Conservation (phyloP, 1,140 invertebrate genomes). For the Trichonephila inaurata region DNA sequence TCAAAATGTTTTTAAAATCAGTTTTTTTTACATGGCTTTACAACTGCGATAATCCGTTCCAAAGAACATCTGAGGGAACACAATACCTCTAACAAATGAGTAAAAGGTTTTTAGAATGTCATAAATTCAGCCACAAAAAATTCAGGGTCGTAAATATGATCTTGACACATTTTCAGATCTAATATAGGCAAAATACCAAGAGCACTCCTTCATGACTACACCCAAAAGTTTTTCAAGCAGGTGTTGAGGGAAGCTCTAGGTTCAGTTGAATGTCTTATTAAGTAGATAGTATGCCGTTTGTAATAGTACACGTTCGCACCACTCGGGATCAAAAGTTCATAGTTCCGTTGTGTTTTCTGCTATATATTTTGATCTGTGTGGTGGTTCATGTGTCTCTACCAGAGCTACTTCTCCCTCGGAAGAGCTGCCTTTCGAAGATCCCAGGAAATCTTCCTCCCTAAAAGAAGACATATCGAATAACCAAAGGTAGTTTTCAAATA, state of each 20-base stretch:
- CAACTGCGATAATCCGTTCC: too few species aligned
- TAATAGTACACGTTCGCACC: background rate
- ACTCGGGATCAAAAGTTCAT: background rate
- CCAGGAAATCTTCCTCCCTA: slow-evolving; percentile 42
- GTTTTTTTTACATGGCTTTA: background rate
- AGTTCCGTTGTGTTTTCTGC: slow-evolving; percentile 71
- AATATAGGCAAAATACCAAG: background rate
- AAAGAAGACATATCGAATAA: background rate
- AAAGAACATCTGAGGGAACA: background rate
- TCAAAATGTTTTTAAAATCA: too few species aligned
- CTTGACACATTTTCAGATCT: too few species aligned
- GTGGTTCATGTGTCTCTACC: slow-evolving; percentile 69
- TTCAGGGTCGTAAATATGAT: background rate
- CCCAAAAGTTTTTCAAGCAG: background rate
- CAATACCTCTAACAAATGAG: background rate
- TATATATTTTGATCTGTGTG: slow-evolving; percentile 59
- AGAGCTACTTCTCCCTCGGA: slow-evolving; percentile 61
- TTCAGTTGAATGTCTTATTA: background rate
- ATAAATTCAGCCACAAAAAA: too few species aligned
- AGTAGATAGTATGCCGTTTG: slow-evolving; percentile 29
- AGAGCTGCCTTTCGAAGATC: slow-evolving; percentile 28
- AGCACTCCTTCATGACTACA: background rate
- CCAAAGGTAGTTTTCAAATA: background rate
- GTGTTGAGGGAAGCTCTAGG: background rate
- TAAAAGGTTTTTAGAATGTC: background rate